Conservation (phyloP, 2,113 vertebrate genomes). For the Pangasianodon hypophthalmus region DNA sequence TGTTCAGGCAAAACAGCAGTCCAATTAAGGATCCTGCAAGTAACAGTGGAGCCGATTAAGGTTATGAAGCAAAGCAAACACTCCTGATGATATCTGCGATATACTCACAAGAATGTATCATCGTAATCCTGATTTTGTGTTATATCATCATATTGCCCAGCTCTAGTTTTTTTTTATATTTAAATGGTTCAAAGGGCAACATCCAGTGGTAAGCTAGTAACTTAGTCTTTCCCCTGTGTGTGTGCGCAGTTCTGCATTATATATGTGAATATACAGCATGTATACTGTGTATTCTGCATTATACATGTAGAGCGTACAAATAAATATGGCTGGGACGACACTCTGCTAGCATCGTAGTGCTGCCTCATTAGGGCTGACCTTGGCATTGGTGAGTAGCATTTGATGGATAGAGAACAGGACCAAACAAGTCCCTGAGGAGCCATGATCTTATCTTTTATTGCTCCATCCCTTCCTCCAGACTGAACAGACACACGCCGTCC, state of each 20-base stretch:
- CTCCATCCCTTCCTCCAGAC: conserved; percentile 76
- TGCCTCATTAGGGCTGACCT: conserved; percentile 85
- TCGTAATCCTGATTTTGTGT: neutral
- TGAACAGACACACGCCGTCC: conserved; percentile 72
- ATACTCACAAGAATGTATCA: neutral
- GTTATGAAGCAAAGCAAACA: neutral
- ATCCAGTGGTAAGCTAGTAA: neutral
- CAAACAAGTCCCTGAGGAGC: conserved; percentile 75
- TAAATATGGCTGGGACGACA: conserved; percentile 45
- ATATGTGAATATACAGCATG: conserved; percentile 35
- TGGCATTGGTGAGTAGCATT: conserved; percentile 72
- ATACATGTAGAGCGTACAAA: conserved; percentile 31
- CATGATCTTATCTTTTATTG: conserved; percentile 77
- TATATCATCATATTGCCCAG: neutral
- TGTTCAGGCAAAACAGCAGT: neutral
- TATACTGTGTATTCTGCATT: conserved; percentile 38
- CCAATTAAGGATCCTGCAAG: neutral
- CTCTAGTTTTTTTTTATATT: neutral
- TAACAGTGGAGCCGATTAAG: neutral
- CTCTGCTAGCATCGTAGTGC: conserved; percentile 60
- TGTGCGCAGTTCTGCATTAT: conserved; percentile 15
- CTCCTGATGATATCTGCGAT: neutral
- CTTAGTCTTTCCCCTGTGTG: neutral
- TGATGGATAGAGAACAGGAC: conserved; percentile 80
- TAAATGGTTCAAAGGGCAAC: neutral